Evolutionary conservation across 2,113 vertebrate species (phyloP), one percentile per base, ranked within the genome.

Genomic region (Spea multiplicata): DNA sequence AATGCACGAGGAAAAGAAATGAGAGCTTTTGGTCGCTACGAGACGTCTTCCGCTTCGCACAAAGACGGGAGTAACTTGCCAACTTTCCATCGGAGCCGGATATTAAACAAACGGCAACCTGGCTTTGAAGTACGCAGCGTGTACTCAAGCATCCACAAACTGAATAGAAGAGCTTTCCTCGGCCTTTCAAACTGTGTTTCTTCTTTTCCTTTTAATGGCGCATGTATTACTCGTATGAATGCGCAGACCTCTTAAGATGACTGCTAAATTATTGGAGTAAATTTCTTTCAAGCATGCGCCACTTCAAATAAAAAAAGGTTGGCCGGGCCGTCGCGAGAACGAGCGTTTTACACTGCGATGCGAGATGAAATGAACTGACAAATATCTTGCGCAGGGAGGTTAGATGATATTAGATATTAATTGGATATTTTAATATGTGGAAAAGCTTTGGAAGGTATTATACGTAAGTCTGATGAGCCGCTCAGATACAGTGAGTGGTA

Each of bases 81-180:
- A 45, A 7, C 4, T 48, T 61, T 4, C 16, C 13, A 49, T 55
- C 59, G 52, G 0, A 44, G 73, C 30, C 44, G 49, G 30, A 46
- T 66, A 55, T 44, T 75, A 55, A 50, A 65, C 48, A 48, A 4
- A 30, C 8, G 73, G 53, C 62, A 6, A 3, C 64, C 52, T 12
- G 12, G 44, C 47, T 49, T 45, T 44, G 30, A 13, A 55, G 62
- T 16, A 17, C 57, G 17, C 47, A n/a, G 71, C 14, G 49, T 46
- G 73, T 53, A 75, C 49, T 75, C 73, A 75, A 66, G 73, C 64
- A 75, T 66, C 48, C 30, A 16, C 16, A 53, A 4, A 48, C 73
- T 66, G 64, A 66, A 66, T 66, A 44, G 17, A 66, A 66, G 49
- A 8, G 73, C 73, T 52, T 75, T 45, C 44, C 64, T 16, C 61